phyloP scores from a whole-genome alignment of 2,113 vertebrate genomes.

The Reinhardtius hippoglossoides region DNA sequence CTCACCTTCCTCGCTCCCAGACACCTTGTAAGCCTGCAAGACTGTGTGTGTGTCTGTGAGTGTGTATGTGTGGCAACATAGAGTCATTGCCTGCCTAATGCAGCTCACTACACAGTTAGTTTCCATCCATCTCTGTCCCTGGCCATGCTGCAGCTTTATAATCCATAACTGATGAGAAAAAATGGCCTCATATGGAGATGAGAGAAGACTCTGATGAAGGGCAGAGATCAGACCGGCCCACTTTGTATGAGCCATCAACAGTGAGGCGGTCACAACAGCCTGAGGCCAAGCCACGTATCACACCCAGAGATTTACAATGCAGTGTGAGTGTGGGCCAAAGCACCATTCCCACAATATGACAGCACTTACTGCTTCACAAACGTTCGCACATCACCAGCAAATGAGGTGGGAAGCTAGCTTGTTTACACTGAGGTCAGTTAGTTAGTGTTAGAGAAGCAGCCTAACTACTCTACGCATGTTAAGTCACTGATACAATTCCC shows the following conservation, averaged over 20 bases:
- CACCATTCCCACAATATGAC: conserved; percentile 12
- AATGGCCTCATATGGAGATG: conserved; percentile 63
- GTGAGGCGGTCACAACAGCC: conserved; percentile 39
- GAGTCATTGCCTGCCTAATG: conserved; percentile 26
- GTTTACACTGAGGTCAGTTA: conserved; percentile 3
- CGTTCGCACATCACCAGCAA: conserved; percentile 29
- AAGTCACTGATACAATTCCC: not conserved
- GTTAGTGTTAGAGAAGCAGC: not conserved
- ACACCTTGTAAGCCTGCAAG: not conserved
- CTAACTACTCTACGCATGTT: not conserved
- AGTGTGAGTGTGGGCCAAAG: not conserved
- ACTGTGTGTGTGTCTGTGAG: not conserved
- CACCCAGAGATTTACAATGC: conserved; percentile 37
- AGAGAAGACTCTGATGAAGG: conserved; percentile 64
- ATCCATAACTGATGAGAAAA: conserved; percentile 65
- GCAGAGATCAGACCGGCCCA: conserved; percentile 61
- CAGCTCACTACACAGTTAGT: conserved; percentile 15
- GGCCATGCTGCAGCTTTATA: conserved; percentile 54
- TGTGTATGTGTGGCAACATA: conserved; percentile 6
- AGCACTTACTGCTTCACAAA: conserved; percentile 18
- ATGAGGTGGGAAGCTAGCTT: conserved; percentile 3
- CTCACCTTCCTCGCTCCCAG: conserved; percentile 47
- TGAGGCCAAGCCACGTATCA: conserved; percentile 33
- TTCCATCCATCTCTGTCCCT: conserved; percentile 62
- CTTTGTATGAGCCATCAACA: conserved; percentile 57